Percentiles rank a stretch among this genome's conserved stretches.
phyloP scores from a whole-genome alignment of 2,113 vertebrate genomes.

The Pyrgilauda ruficollis region DNA sequence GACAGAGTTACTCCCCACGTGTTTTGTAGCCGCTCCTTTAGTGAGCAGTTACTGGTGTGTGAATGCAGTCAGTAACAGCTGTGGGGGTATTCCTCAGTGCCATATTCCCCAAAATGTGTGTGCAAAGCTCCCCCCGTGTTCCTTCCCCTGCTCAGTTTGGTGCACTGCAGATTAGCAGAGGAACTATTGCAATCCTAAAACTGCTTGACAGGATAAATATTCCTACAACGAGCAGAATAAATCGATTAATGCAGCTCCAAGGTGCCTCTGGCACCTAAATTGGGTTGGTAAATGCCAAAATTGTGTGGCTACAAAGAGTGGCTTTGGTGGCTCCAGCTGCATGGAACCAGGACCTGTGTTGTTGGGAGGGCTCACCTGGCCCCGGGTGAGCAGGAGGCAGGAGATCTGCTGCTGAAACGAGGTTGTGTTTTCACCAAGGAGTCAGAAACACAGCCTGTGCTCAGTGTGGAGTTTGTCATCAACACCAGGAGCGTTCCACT shows the following conservation, averaged over 20 bases:
- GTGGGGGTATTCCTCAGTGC: neutral
- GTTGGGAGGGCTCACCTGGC: neutral
- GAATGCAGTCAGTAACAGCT: neutral
- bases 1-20: neutral
- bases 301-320: neutral
- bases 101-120: neutral
- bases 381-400: neutral
- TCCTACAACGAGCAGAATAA: neutral
- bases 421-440: neutral
- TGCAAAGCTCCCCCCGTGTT: neutral
- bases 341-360: neutral
- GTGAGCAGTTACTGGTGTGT: neutral
- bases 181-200: neutral
- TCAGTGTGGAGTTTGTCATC: neutral
- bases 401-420: neutral
- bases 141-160: neutral
- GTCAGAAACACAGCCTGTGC: fast-evolving
- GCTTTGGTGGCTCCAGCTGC: neutral
- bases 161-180: neutral
- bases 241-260: neutral
- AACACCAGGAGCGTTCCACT: neutral
- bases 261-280: neutral
- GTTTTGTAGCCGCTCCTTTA: neutral
- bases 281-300: neutral
- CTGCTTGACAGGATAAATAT: neutral